phyloP scores from a whole-genome alignment of 2,888 invertebrate genomes.

The Tenthredo livida region DNA sequence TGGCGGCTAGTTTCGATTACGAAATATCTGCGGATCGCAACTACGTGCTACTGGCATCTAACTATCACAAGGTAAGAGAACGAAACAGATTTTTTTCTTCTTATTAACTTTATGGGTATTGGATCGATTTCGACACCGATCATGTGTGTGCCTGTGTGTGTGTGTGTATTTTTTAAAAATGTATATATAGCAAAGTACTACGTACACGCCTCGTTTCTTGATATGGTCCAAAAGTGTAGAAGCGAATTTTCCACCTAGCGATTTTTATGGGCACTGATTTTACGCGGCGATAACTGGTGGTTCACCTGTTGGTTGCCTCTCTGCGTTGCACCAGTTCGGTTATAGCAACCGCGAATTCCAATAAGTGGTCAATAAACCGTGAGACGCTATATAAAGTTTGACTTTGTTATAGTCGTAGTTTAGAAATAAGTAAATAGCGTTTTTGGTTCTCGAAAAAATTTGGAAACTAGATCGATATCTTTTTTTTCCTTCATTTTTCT shows the following conservation, averaged over 20 bases:
- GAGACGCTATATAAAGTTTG: conserved; percentile 8
- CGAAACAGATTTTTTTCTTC: conserved; percentile 53
- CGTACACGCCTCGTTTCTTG: not conserved
- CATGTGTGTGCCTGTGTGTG: not conserved
- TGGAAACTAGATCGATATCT: not conserved
- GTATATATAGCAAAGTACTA: no score
- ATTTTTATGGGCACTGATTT: conserved; percentile 19
- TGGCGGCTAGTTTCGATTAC: conserved; percentile 79
- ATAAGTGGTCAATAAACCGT: conserved; percentile 42
- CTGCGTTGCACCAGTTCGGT: not conserved
- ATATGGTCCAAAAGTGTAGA: not conserved
- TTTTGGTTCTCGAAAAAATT: no score
- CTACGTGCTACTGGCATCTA: conserved; percentile 83
- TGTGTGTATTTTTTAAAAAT: not conserved
- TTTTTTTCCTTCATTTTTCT: not conserved
- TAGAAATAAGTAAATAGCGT: not conserved
- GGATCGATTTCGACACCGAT: no score
- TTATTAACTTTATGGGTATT: not conserved
- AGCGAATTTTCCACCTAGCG: not conserved
- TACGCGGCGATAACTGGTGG: not conserved
- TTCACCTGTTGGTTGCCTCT: conserved; percentile 33
- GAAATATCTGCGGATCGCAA: conserved; percentile 84
- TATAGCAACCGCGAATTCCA: conserved; percentile 6
- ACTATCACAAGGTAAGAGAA: conserved; percentile 82
- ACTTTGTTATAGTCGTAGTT: not conserved